Evolutionary conservation across 2,797 vertebrate genomes (phyloP).

Genomic region (Sphaeramia orbicularis): DNA sequence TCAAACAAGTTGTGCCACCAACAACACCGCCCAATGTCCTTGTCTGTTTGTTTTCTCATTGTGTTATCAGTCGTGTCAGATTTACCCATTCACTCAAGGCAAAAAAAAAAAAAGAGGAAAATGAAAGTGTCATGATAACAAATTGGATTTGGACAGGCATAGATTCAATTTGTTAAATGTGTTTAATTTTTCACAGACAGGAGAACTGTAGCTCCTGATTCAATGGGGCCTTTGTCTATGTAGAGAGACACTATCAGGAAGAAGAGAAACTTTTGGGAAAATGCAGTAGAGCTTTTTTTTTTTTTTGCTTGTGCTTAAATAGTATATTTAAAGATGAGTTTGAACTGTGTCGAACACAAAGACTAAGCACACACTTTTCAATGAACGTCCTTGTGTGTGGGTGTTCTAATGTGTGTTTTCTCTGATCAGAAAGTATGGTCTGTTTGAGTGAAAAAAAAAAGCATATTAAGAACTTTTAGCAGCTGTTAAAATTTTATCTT

Average conservation of each 20-base stretch:
- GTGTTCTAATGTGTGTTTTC: constrained; percentile 1
- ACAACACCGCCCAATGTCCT: constrained; percentile 36
- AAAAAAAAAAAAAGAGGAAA: constrained; percentile 23
- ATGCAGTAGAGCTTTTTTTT: not conserved
- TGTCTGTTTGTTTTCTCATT: constrained; percentile 1
- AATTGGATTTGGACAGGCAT: constrained; percentile 51
- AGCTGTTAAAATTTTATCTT: constrained; percentile 42
- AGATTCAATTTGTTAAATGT: constrained; percentile 58
- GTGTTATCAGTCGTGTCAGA: constrained; percentile 42
- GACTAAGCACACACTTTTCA: not conserved
- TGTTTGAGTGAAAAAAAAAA: constrained; percentile 13
- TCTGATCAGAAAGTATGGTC: constrained; percentile 24
- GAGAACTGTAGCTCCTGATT: constrained; percentile 30
- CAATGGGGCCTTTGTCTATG: constrained; percentile 47
- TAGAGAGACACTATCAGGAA: not conserved
- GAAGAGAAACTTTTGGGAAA: constrained; percentile 7
- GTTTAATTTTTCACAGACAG: constrained; percentile 35
- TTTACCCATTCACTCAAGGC: constrained; percentile 29
- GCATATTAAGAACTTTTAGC: constrained; percentile 12
- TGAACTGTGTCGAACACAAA: not conserved
- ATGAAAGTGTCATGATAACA: constrained; percentile 38
- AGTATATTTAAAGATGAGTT: not conserved
- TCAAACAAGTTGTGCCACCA: constrained; percentile 19
- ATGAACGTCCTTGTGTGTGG: not conserved
- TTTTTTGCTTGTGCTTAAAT: not conserved